Evolutionary conservation across 2,888 invertebrate genomes (phyloP), one percentile per base, ranked within the genome.

Genomic region (Stegophylla sp.): DNA sequence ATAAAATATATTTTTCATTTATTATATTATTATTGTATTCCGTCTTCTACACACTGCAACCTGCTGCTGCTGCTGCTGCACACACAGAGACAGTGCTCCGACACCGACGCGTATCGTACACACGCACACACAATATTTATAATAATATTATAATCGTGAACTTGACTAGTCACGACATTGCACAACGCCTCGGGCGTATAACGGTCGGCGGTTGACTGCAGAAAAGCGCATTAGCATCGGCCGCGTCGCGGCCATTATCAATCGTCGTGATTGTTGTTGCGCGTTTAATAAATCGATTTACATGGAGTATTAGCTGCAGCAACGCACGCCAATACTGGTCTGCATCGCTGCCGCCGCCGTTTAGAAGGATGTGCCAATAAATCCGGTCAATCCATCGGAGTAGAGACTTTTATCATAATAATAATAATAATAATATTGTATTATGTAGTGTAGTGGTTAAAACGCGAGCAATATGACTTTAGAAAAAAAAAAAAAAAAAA

Each of bases 231-330:
- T 64, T 76, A 67, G 53, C 41, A 43, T 53, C 17, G 45, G 41
- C 34, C 34, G 34, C 34, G 34, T 7, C 34, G 34, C 34, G 34
- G 7, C 51, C n/a, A 26, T 43, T 43, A 76, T 67, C 67, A 28
- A 41, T 59, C 56, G 64, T 76, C 53, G 67, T 76, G 53, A 67
- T 67, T 45, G 66, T 75, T 66, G 34, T 17, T 48, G 73, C 28
- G 73, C 63, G 64, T 75, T 51, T 51, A 64, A 64, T 56, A 76
- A 41, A 76, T 76, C 76, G 76, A 76, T 76, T 75, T 73, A 59
- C 59, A 59, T 23, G 72, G 72, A 56, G 72, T 73, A 59, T 73
- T 73, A 61, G 73, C 28, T 45, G 59, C 72, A 26, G 59, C 72
- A 26, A 45, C 26, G n/a, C 59, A 59, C 59, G 72, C 72, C 45